Conservation (phyloP, 1,140 invertebrate species). For the Antheraea mylitta region DNA sequence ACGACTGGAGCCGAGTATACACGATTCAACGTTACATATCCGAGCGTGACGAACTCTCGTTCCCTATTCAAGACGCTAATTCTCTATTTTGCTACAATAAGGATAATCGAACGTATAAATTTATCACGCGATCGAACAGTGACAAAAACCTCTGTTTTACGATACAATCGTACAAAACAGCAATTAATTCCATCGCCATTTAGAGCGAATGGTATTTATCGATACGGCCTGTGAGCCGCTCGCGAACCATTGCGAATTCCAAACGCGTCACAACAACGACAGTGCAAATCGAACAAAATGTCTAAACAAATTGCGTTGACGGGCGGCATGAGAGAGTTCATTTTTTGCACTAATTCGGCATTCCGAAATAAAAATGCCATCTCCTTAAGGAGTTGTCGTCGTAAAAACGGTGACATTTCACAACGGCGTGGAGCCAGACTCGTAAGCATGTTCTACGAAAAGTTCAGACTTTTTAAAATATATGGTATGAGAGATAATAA, state of each 20-base stretch:
- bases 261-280: slow-evolving; percentile 34
- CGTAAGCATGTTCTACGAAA: slow-evolving; percentile 46
- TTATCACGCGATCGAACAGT: neutral
- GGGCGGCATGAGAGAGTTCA: slow-evolving; percentile 52
- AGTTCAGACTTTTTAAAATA: slow-evolving; percentile 39
- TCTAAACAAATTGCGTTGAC: slow-evolving; percentile 70
- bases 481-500: slow-evolving; percentile 52
- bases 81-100: neutral
- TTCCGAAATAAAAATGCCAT: slow-evolving; percentile 76
- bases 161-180: slow-evolving; percentile 2
- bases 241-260: slow-evolving; percentile 51
- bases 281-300: slow-evolving; percentile 66
- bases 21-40: no score
- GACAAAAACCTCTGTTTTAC: neutral
- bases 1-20: no score
- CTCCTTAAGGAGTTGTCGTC: slow-evolving; percentile 48
- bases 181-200: slow-evolving; percentile 1
- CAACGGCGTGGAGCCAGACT: slow-evolving; percentile 14
- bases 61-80: no score
- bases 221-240: slow-evolving; percentile 43
- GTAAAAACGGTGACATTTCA: slow-evolving; percentile 51
- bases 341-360: slow-evolving; percentile 78
- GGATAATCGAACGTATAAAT: neutral
- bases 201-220: slow-evolving; percentile 20
- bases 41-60: no score